Conservation (phyloP, 2,888 invertebrate genomes). For the Ferdinandea cuprea region DNA sequence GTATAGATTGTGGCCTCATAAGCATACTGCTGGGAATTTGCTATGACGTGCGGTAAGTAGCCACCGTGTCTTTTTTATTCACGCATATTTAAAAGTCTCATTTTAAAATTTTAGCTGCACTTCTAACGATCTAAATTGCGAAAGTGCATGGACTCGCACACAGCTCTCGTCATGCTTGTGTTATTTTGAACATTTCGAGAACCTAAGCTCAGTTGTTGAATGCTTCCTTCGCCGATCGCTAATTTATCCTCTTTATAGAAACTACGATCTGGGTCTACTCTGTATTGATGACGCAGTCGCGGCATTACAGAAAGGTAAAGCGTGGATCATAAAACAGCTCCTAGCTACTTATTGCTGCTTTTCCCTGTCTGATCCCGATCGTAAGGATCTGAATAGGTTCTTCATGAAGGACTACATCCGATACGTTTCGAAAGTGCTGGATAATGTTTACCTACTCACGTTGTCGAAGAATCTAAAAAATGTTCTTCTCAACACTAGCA, state of each 20-base stretch:
- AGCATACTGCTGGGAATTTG: constrained; percentile 81
- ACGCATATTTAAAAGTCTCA: too few relatives aligned
- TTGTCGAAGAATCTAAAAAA: constrained; percentile 80
- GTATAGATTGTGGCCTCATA: constrained; percentile 80
- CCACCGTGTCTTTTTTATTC: too few relatives aligned
- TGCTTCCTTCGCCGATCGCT: constrained; percentile 80
- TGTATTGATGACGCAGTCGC: constrained; percentile 80
- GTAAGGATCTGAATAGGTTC: constrained; percentile 78
- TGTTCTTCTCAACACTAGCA: constrained; percentile 78
- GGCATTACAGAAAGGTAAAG: constrained; percentile 78
- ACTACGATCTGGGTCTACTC: constrained; percentile 79
- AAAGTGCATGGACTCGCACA: constrained; percentile 81
- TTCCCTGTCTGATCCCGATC: constrained; percentile 76
- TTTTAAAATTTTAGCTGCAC: constrained; percentile 76
- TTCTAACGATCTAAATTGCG: constrained; percentile 80
- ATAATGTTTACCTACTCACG: constrained; percentile 77
- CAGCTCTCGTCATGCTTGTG: constrained; percentile 79
- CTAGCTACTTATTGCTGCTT: constrained; percentile 79
- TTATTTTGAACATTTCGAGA: constrained; percentile 80
- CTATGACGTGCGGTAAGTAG: constrained; percentile 80
- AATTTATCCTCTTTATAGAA: constrained; percentile 81
- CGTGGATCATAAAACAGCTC: constrained; percentile 81
- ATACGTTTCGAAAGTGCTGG: constrained; percentile 75
- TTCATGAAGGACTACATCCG: constrained; percentile 81
- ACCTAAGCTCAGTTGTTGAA: constrained; percentile 78